Evolutionary conservation across 2,888 invertebrate species (phyloP).

Genomic region (Euphydryas editha): DNA sequence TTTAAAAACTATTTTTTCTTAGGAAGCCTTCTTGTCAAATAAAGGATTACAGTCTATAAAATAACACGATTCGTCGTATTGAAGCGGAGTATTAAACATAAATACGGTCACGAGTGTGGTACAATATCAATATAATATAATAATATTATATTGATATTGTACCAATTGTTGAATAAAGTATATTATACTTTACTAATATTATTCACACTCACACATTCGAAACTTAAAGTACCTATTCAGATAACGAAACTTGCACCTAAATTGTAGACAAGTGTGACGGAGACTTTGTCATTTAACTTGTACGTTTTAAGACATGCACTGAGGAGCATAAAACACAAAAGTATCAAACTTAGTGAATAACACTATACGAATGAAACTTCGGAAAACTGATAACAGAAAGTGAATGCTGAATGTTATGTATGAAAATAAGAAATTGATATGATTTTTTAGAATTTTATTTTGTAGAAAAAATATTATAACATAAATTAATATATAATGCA

Average conservation of each 20-base stretch:
- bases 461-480: too few relatives aligned
- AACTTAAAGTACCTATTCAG: conserved; percentile 10
- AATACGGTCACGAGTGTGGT: too few relatives aligned
- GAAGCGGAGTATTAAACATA: too few relatives aligned
- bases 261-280: conserved; percentile 1
- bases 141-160: too few relatives aligned
- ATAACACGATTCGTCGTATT: too few relatives aligned
- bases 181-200: too few relatives aligned
- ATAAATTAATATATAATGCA: too few relatives aligned
- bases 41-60: too few relatives aligned
- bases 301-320: conserved; percentile 24
- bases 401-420: background rate
- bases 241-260: conserved; percentile 25
- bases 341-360: conserved; percentile 16
- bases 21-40: too few relatives aligned
- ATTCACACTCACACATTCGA: conserved; percentile 11
- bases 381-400: background rate
- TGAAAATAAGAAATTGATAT: background rate
- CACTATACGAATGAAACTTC: background rate
- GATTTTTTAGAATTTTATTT: background rate
- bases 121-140: too few relatives aligned
- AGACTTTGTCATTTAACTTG: conserved; percentile 14
- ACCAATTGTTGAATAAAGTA: too few relatives aligned
- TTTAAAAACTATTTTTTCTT: too few relatives aligned
- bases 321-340: conserved; percentile 23